A percentile compares a stretch with the other conserved stretches of the same genome.
Evolutionary conservation across 2,797 vertebrate species (phyloP).

Genomic region (Gallinago stenura): DNA sequence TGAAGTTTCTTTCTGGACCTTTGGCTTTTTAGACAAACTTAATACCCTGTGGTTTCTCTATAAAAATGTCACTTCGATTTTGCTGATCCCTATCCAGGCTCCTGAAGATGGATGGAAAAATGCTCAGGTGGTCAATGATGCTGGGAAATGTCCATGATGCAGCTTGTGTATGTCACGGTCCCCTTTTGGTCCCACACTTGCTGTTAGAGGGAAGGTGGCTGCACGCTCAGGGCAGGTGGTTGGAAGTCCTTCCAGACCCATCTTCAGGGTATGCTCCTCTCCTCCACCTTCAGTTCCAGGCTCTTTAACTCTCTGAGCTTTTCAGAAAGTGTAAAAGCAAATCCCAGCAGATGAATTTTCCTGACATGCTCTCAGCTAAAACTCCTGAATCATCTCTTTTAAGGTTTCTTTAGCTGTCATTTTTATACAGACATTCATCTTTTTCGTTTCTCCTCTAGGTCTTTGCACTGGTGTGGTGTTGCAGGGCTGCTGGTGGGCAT

Average conservation of each 20-base stretch:
- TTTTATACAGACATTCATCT: not conserved
- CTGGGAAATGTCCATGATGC: not conserved
- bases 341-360: not conserved
- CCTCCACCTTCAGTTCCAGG: not conserved
- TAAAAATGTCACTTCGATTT: not conserved
- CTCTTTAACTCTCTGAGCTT: not conserved
- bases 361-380: not conserved
- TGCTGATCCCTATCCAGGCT: not conserved
- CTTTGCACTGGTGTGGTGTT: not conserved
- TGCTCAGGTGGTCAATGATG: accelerated
- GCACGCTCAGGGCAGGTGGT: not conserved
- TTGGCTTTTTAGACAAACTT: not conserved
- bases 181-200: not conserved
- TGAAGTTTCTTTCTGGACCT: not conserved
- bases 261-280: not conserved
- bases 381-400: not conserved
- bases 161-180: accelerated
- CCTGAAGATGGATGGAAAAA: not conserved
- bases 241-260: not conserved
- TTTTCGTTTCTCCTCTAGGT: not conserved
- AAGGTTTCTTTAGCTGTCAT: not conserved
- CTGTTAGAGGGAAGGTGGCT: not conserved
- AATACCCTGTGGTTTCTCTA: not conserved
- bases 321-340: not conserved
- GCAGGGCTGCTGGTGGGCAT: not conserved